phyloP scores from a whole-genome alignment of 2,888 invertebrate species.

The Cryptocephalus primarius region DNA sequence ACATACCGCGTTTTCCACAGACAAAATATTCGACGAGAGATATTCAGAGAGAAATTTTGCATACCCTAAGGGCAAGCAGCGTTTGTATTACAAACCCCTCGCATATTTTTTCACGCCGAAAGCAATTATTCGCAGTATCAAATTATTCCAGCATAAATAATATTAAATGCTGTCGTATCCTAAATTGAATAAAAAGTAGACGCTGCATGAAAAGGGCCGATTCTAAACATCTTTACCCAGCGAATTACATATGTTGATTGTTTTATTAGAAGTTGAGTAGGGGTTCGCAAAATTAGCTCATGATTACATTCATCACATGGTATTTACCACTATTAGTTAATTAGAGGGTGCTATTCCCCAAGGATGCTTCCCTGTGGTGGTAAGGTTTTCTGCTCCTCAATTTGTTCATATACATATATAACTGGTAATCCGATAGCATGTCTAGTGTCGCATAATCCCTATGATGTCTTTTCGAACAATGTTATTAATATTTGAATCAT shows the following conservation, averaged over 20 bases:
- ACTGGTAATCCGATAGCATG: slow-evolving; percentile 28
- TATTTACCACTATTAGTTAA: slow-evolving; percentile 40
- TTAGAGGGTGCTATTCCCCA: slow-evolving; percentile 32
- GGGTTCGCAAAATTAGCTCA: slow-evolving; percentile 35
- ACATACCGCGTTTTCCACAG: too few relatives aligned
- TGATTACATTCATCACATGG: slow-evolving; percentile 39
- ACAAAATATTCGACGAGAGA: not conserved
- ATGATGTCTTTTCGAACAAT: slow-evolving; percentile 3
- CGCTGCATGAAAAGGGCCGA: slow-evolving; percentile 19
- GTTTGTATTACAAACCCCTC: not conserved
- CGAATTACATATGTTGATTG: slow-evolving; percentile 34
- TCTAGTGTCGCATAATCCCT: slow-evolving; percentile 15
- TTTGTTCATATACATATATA: slow-evolving; percentile 30
- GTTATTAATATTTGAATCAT: not conserved
- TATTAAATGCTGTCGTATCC: not conserved
- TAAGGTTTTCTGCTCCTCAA: slow-evolving; percentile 17
- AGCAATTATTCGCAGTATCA: not conserved
- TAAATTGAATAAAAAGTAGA: slow-evolving; percentile 22
- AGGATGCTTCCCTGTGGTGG: slow-evolving; percentile 17
- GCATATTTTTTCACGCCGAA: not conserved
- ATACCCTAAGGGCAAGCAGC: not conserved
- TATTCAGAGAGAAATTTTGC: not conserved
- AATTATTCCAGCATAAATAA: not conserved
- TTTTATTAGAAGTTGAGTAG: slow-evolving; percentile 32
- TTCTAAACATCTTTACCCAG: slow-evolving; percentile 26